phyloP scores from a whole-genome alignment of 2,113 vertebrate genomes.

The Trichechus manatus region DNA sequence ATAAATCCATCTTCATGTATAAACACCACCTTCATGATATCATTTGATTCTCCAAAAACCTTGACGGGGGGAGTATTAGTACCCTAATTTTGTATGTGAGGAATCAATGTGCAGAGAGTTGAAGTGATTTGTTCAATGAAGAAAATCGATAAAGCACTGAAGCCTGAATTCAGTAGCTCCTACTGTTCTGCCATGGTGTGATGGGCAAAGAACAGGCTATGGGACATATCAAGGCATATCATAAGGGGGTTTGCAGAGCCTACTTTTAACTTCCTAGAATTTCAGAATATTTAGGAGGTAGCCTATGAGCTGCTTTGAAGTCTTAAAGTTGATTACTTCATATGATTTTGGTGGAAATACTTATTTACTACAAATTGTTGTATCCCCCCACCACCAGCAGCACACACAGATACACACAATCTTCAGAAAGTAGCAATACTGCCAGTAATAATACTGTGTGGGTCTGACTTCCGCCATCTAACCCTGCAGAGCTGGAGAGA shows the following conservation, averaged over 20 bases:
- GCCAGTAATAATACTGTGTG: no score
- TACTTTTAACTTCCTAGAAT: neutral
- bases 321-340: no score
- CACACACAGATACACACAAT: no score
- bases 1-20: neutral
- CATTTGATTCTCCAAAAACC: neutral
- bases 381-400: no score
- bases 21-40: neutral
- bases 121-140: neutral
- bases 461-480: no score
- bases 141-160: neutral
- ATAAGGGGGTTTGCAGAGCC: neutral
- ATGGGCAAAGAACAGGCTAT: neutral
- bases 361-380: no score
- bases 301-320: neutral
- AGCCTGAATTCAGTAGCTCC: neutral
- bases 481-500: neutral
- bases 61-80: neutral
- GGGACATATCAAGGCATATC: neutral
- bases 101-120: neutral
- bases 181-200: neutral
- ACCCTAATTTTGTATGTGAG: neutral
- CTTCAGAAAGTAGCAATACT: no score
- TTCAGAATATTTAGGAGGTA: neutral
- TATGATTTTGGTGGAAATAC: no score